Evolutionary conservation across 2,113 vertebrate genomes (phyloP).

Genomic region (Myotis davidii): DNA sequence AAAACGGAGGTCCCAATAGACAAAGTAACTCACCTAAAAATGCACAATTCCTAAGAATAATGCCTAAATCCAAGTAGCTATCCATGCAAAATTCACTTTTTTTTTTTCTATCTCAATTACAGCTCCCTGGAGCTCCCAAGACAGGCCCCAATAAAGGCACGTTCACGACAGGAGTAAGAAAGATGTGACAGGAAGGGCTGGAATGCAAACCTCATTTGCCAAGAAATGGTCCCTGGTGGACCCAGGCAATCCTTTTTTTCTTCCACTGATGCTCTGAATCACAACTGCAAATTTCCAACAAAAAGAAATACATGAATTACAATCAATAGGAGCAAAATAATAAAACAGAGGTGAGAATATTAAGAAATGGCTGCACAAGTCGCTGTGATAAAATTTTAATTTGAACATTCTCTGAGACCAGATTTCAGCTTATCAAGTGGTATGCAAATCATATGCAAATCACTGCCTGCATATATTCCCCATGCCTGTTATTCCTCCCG

Average conservation of each 20-base stretch:
- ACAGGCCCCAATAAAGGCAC: background rate
- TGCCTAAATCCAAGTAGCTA: background rate
- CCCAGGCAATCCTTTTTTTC: background rate
- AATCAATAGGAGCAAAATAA: constrained; percentile 5
- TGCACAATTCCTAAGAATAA: background rate
- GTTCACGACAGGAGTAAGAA: background rate
- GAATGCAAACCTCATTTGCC: constrained; percentile 4
- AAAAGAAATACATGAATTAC: background rate
- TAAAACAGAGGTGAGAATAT: background rate
- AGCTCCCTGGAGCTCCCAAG: background rate
- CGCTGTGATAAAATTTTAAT: constrained; percentile 51
- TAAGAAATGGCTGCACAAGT: background rate
- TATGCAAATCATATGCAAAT: constrained; percentile 53
- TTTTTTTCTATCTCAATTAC: background rate
- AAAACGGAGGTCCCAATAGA: background rate
- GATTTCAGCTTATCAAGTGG: constrained; percentile 55
- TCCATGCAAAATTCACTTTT: background rate
- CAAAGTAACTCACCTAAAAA: constrained; percentile 5
- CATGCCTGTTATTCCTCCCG: background rate
- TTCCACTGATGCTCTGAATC: background rate
- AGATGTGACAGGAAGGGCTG: background rate
- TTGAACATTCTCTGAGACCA: constrained; percentile 42
- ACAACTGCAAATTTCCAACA: constrained; percentile 24
- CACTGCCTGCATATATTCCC: background rate
- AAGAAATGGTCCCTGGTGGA: constrained; percentile 28